phyloP scores from a whole-genome alignment of 1,140 invertebrate genomes.

The Bombus waltoni region DNA sequence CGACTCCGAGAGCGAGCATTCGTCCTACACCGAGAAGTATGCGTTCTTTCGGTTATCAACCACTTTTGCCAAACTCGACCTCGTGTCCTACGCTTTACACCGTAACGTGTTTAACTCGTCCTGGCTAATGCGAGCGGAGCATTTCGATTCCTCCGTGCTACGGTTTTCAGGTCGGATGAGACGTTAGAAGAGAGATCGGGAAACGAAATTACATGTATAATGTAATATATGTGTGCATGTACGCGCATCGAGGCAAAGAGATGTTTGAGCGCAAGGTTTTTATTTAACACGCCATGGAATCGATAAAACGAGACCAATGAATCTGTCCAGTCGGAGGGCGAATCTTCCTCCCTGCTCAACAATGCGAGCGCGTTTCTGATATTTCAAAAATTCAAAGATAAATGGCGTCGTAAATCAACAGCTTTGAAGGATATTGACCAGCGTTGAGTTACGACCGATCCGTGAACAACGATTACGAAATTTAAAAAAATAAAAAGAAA shows the following conservation, averaged over 20 bases:
- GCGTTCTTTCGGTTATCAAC: not conserved
- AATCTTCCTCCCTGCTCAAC: constrained; percentile 14
- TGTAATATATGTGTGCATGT: not conserved
- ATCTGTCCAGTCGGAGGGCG: not conserved
- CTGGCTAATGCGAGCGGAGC: not conserved
- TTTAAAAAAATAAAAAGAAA: not conserved
- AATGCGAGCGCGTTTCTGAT: constrained; percentile 14
- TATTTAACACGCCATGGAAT: not conserved
- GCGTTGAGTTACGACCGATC: constrained; percentile 25
- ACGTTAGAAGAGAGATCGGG: accelerated
- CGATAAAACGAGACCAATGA: constrained; percentile 31
- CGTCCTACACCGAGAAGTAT: constrained; percentile 78
- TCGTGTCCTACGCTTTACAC: not conserved
- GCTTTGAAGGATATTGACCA: constrained; percentile 21
- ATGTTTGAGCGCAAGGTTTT: not conserved
- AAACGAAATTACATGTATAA: not conserved
- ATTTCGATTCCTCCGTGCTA: not conserved
- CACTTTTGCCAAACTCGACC: not conserved
- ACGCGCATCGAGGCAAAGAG: not conserved
- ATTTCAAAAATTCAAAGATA: constrained; percentile 33
- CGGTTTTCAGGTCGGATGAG: not conserved
- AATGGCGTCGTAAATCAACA: constrained; percentile 35
- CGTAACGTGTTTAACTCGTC: not conserved
- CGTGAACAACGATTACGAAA: constrained; percentile 23
- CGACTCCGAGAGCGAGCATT: constrained; percentile 80